These are phyloP conservation scores for Rhinichthys osculus DNA, from an alignment of 2,797 vertebrate species.

Conservation along the genomic window DNA sequence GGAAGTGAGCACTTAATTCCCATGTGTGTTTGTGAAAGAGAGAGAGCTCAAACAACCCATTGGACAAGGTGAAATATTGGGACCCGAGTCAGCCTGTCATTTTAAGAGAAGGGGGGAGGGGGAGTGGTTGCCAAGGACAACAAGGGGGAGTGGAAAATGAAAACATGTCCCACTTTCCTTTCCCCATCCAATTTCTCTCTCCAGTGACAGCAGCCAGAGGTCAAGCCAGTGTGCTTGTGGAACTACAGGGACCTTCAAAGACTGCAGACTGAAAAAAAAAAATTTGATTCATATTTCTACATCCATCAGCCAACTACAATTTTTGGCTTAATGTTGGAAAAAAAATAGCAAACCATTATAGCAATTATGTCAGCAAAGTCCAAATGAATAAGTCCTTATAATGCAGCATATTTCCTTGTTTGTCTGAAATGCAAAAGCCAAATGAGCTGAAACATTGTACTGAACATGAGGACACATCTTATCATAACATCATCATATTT, in stretches of 20 bases:
- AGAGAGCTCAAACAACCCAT: conserved; percentile 2
- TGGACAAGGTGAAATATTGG: conserved; percentile 44
- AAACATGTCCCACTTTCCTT: conserved; percentile 52
- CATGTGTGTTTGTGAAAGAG: neutral
- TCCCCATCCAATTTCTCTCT: conserved; percentile 56
- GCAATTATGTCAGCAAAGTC: conserved; percentile 15
- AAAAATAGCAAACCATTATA: conserved; percentile 24
- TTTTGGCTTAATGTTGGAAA: neutral
- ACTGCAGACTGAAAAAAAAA: conserved; percentile 11
- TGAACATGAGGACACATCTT: neutral
- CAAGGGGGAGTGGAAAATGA: conserved; percentile 43
- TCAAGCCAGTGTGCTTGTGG: conserved; percentile 53
- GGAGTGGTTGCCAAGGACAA: conserved; percentile 59
- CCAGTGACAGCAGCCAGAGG: conserved; percentile 54
- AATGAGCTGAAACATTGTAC: conserved; percentile 22
- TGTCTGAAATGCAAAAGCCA: conserved; percentile 12
- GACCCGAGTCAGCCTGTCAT: conserved; percentile 35
- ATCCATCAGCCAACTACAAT: conserved; percentile 3
- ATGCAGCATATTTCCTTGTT: conserved; percentile 7
- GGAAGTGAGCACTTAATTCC: conserved; percentile 30
- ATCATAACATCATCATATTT: neutral
- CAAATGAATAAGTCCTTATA: neutral
- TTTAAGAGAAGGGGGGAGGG: conserved; percentile 33
- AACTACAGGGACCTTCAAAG: conserved; percentile 49
- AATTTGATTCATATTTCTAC: conserved; percentile 15